Evolutionary conservation across 1,140 invertebrate genomes (phyloP), one percentile per base, ranked within the genome.

Genomic region (Papilio helenus): DNA sequence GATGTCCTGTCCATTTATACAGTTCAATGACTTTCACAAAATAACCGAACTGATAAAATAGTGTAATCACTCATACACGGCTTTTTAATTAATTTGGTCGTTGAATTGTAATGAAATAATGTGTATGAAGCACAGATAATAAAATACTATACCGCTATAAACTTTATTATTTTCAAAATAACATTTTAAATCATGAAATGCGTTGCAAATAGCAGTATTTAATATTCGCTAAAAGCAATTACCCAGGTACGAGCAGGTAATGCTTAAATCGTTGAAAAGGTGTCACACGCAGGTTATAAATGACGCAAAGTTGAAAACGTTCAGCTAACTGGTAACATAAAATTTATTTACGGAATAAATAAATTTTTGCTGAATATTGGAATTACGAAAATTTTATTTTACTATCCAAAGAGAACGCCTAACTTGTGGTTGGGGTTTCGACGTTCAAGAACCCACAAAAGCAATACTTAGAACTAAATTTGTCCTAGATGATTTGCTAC

Each of bases 181-280:
- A 29, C 5, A 68, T 18, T 29, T 68, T 26, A 26, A 61, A 61
- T 10, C 20, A 14, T 18, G 5, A 68, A 68, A 65, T 34, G 8
- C 26, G 26, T 29, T 7, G 23, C 61, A 68, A 29, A 68, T 34
- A 34, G 2, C 61, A 29, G 26, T 3, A 68, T 68, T 68, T 68
- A 29, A 68, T 68, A 68, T 68, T 34, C 5, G 61, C 61, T 68
- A 68, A 68, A 68, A 29, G 61, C 26, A 68, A 68, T 68, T 68
- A 68, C 23, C 3, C 26, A 68, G 61, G 61, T 68, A 34, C 61
- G 61, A 29, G 61, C 23, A 68, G 61, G 61, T 68, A 68, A 68
- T 68, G 61, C 61, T 68, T 29, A 68, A 68, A 68, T 29, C 26
- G 61, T 68, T 68, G 61, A 68, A 65, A 68, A 68, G 61, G 26